Base-by-base conservation (phyloP, 2,888 invertebrate genomes). In the Onchidella celtica region DNA sequence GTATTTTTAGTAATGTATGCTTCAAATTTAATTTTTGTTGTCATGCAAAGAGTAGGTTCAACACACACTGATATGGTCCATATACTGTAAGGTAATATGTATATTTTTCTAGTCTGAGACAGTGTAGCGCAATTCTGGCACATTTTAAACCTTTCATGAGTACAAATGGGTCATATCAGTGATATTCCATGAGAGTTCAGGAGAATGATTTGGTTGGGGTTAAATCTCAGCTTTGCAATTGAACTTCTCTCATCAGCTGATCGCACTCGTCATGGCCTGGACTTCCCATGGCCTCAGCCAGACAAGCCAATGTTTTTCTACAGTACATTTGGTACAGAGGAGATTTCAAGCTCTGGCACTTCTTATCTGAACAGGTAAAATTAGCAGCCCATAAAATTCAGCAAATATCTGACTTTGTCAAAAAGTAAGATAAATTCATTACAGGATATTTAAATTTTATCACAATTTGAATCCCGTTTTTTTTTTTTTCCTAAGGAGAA, bases 281-380 rank as follows among this genome's bases (percentile, higher is more conserved):
- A 99, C 91, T 99, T 99, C 92, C 98, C 99, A 0, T 99, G 99
- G 99, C 99, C 99, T 0, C 92, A 93, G 83, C 95, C 96, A 0
- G 99, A 99, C 90, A 96, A 98, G 80, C 99, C 99, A 0, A 98
- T 99, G 97, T 98, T 99, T 94, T 99, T 99, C 94, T 97, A 99
- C 92, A 98, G 98, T 0, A 99, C 99, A 0, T 92, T 93, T 92
- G 99, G 99, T 0, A 98, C 99, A 92, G 99, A 99, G 93, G 99
- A 99, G 94, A 99, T 99, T 79, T 98, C 99, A 55, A 98, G 98
- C 0, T 98, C 98, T 0, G 99, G 99, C 21, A 99, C 99, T 0
- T 99, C 99, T 0, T 99, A 99, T 92, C 94, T 99, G 74, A 99
- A 99, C 94, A 92, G 94, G 93, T 93, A n/a, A 24, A 27, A 38